Percentiles rank a stretch among this genome's conserved stretches.
Evolutionary conservation across 2,888 invertebrate species (phyloP).

Genomic region (Caenorhabditis sp.): DNA sequence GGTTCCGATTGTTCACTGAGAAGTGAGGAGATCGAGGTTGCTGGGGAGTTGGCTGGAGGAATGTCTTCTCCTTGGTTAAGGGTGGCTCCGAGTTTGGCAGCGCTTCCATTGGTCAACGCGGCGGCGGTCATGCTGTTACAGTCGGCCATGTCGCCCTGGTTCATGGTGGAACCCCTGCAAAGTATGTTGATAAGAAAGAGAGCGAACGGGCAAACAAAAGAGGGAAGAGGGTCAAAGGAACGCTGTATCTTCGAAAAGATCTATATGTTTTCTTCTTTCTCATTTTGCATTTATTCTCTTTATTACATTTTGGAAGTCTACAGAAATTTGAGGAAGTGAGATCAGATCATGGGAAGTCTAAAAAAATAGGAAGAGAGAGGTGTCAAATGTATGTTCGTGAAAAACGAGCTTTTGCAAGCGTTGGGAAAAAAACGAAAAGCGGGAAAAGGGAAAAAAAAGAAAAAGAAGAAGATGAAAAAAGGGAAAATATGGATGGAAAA

Average conservation of each 20-base stretch:
- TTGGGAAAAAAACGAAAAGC: no score
- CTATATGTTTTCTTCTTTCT: no score
- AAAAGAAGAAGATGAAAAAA: constrained; percentile 14
- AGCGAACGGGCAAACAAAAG: neutral
- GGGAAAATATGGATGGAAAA: constrained; percentile 3
- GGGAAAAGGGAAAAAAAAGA: neutral
- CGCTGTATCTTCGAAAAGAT: no score
- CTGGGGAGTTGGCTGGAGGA: constrained; percentile 59
- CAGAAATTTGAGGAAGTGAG: no score
- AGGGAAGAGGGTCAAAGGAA: no score
- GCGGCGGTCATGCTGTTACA: neutral
- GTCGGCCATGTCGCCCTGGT: neutral
- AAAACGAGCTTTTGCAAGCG: constrained; percentile 10
- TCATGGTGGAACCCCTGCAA: constrained; percentile 20
- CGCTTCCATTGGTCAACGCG: constrained; percentile 8
- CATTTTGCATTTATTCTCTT: no score
- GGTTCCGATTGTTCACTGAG: constrained; percentile 64
- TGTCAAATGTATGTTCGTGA: constrained; percentile 23
- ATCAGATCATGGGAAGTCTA: neutral
- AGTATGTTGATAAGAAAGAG: neutral
- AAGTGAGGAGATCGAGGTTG: constrained; percentile 67
- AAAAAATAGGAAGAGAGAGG: neutral
- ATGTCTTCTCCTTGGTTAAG: constrained; percentile 57
- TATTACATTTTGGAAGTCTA: no score
- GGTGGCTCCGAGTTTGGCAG: constrained; percentile 43